Base-by-base conservation (phyloP, 2,797 vertebrate genomes). In the Distichodus sexfasciatus region DNA sequence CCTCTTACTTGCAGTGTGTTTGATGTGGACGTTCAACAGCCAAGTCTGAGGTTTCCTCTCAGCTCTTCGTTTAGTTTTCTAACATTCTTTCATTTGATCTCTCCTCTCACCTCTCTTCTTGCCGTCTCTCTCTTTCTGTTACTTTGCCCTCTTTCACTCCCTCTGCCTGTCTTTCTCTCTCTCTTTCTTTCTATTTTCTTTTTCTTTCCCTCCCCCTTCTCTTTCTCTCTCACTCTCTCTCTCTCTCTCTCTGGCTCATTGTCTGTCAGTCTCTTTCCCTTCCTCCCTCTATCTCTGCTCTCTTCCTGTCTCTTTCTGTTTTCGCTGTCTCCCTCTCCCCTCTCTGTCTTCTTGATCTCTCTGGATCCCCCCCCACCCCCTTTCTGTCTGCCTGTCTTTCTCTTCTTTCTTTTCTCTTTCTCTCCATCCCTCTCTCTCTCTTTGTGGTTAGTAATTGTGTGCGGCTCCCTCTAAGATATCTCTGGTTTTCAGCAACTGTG, bases 11-110 rank as follows among this genome's bases (percentile, higher is more conserved):
- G 19, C 3, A n/a, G 19, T 35, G 21, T 44, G 44, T 48, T 54
- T 19, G 46, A 17, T 50, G 55, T 17, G 24, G 15, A 53, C 14
- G 15, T 14, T 17, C 10, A 24, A 15, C 26, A 31, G 17, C 29
- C 74, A 69, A 17, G 75, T 76, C 72, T 53, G 0, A 14, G 2
- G 1, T 12, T 64, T 59, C 74, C 63, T 75, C n/a, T 65, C 44
- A 65, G 64, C 50, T 53, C 43, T 28, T 28, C 40, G 11, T n/a
- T n/a, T n/a, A n/a, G n/a, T n/a, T n/a, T n/a, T n/a, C n/a, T n/a
- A n/a, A n/a, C n/a, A n/a, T n/a, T n/a, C n/a, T n/a, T n/a, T 43
- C 40, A 43, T 43, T 3, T 43, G 2, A 14, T 11, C 23, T 26
- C 9, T 26, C 5, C 17, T 23, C 6, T 11, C 1, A 12, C 44